These are phyloP conservation scores for Spondyliosoma cantharus DNA, from an alignment of 2,797 vertebrate species.

Conservation along the genomic window DNA sequence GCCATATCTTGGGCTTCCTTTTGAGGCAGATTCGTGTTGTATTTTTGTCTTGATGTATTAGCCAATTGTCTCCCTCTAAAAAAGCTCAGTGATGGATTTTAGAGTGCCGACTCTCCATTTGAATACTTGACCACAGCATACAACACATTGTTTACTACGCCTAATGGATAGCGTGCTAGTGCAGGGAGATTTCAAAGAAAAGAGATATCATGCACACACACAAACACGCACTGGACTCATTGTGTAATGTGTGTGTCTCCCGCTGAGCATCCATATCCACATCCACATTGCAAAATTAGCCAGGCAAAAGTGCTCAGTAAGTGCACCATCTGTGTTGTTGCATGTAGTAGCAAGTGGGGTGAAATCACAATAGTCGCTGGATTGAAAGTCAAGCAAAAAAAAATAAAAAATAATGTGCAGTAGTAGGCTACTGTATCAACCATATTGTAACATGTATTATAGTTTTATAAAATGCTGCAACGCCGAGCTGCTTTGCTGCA, in stretches of 20 bases:
- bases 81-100: conserved; percentile 51
- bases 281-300: conserved; percentile 59
- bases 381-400: conserved; percentile 52
- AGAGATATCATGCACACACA: conserved; percentile 27
- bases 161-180: conserved; percentile 71
- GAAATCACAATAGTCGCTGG: conserved; percentile 62
- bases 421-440: neutral
- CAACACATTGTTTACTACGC: conserved; percentile 59
- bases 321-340: conserved; percentile 65
- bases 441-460: no score
- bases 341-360: conserved; percentile 60
- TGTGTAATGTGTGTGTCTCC: conserved; percentile 64
- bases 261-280: conserved; percentile 48
- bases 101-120: conserved; percentile 57
- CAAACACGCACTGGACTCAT: conserved; percentile 7
- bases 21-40: conserved; percentile 9
- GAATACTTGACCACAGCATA: conserved; percentile 51
- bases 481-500: no score
- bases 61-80: conserved; percentile 13
- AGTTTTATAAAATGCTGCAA: no score
- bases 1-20: neutral
- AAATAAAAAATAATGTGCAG: conserved; percentile 31
- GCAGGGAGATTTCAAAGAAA: conserved; percentile 70
- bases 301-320: conserved; percentile 67
- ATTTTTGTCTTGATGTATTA: conserved; percentile 44